phyloP scores from a whole-genome alignment of 2,888 invertebrate species.

The Chymomyza caudatula region DNA sequence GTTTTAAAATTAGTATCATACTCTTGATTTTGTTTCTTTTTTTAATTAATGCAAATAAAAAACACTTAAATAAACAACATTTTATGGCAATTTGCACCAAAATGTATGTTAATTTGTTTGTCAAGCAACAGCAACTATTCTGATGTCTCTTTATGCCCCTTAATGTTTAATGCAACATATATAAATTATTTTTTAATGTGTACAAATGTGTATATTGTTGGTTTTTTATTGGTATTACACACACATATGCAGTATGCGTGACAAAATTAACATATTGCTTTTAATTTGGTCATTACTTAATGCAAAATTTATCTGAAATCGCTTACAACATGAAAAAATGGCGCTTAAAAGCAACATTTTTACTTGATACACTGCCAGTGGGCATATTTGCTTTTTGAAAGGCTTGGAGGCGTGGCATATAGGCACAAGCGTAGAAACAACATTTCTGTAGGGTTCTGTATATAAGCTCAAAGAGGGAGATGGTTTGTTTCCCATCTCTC shows the following conservation, averaged over 20 bases:
- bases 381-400: too few relatives aligned
- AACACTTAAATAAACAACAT: constrained; percentile 30
- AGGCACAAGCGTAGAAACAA: too few relatives aligned
- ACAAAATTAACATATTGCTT: neutral
- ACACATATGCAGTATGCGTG: neutral
- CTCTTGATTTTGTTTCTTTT: neutral
- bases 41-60: constrained; percentile 30
- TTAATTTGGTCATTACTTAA: neutral
- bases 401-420: too few relatives aligned
- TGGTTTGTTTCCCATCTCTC: too few relatives aligned
- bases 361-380: too few relatives aligned
- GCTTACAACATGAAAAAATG: neutral
- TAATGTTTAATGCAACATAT: neutral
- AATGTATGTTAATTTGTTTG: neutral
- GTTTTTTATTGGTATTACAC: neutral
- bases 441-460: too few relatives aligned
- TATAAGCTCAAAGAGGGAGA: too few relatives aligned
- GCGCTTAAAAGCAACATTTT: too few relatives aligned
- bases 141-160: too few relatives aligned
- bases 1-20: neutral
- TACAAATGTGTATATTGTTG: neutral
- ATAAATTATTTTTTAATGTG: neutral
- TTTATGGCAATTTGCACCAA: neutral
- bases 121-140: constrained; percentile 8
- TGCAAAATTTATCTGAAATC: neutral